phyloP scores from a whole-genome alignment of 1,140 invertebrate genomes.

The Hestina assimilis region DNA sequence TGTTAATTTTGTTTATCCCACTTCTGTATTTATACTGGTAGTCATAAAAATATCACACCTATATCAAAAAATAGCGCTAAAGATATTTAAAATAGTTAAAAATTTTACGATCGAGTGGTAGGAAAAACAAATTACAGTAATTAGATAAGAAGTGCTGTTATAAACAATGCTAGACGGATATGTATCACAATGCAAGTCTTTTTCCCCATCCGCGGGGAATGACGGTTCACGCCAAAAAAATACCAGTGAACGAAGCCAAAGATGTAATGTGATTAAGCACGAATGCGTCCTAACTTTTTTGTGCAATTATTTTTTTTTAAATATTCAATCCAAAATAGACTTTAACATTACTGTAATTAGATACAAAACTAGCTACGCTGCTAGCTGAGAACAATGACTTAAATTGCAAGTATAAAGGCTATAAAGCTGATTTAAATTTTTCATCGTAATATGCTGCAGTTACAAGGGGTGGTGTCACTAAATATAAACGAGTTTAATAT shows the following conservation, averaged over 20 bases:
- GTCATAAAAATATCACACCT: neutral
- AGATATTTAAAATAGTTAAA: neutral
- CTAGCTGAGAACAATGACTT: conserved; percentile 2
- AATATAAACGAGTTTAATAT: too few relatives aligned
- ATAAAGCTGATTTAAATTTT: conserved; percentile 10
- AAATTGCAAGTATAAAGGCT: conserved; percentile 13
- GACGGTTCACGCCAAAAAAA: conserved; percentile 38
- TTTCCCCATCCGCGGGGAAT: conserved; percentile 25
- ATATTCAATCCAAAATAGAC: conserved; percentile 1
- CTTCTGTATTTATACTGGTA: too few relatives aligned
- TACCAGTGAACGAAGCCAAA: conserved; percentile 44
- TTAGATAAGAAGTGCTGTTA: conserved; percentile 28
- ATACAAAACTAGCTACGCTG: neutral
- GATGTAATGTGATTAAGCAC: conserved; percentile 45
- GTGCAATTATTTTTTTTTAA: conserved; percentile 16
- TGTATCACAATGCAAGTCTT: conserved; percentile 22
- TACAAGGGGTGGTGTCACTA: too few relatives aligned
- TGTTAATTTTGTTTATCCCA: too few relatives aligned
- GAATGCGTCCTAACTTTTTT: conserved; percentile 26
- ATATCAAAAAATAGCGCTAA: neutral
- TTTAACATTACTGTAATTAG: neutral
- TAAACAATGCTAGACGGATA: conserved; percentile 29
- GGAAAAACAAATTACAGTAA: conserved; percentile 34
- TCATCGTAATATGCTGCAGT: conserved; percentile 6
- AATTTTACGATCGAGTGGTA: conserved; percentile 20